Conservation (phyloP, 1,140 invertebrate species). For the Adoxophyes honmai region DNA sequence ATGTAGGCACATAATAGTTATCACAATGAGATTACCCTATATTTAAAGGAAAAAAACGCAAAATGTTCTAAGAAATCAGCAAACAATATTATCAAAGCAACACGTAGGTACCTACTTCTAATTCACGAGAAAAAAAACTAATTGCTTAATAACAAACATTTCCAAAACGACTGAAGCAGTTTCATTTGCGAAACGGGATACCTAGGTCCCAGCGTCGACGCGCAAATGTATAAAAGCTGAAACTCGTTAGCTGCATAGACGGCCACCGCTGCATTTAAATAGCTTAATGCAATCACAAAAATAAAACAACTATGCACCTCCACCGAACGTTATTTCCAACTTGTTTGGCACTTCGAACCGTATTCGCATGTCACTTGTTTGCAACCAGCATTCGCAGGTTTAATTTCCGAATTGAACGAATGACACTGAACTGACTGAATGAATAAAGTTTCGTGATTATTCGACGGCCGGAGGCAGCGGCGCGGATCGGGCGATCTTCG, state of each 20-base stretch:
- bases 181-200: no score
- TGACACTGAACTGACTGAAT: constrained; percentile 19
- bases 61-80: no score
- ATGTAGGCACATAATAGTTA: no score
- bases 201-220: no score
- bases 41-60: no score
- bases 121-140: no score
- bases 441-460: constrained; percentile 28
- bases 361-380: constrained; percentile 65
- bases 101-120: no score
- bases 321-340: constrained; percentile 68
- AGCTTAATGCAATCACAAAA: constrained; percentile 15
- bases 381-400: constrained; percentile 27
- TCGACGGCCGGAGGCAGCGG: constrained; percentile 41
- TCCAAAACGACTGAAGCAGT: no score
- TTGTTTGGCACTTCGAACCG: constrained; percentile 71
- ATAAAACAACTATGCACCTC: constrained; percentile 40
- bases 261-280: background rate
- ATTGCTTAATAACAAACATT: no score
- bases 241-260: background rate
- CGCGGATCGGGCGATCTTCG: constrained; percentile 55
- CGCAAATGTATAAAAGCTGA: background rate
- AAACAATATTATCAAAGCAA: no score
- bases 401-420: constrained; percentile 24
- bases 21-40: no score